Evolutionary conservation across 2,113 vertebrate genomes (phyloP).

Genomic region (Trematomus loennbergii): DNA sequence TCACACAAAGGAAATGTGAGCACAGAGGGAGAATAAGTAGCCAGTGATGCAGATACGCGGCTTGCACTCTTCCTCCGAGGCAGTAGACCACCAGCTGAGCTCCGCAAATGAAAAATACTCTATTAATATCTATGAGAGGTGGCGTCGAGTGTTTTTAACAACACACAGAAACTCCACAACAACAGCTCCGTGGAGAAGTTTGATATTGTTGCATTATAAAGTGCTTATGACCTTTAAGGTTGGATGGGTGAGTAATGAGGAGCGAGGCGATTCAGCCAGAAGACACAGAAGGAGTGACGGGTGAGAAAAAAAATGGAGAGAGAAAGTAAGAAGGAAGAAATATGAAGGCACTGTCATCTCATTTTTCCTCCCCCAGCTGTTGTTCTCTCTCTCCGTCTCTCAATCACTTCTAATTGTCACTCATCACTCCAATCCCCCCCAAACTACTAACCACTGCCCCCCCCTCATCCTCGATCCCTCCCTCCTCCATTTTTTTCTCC

Average conservation of each 20-base stretch:
- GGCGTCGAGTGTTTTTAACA: slow-evolving; percentile 36
- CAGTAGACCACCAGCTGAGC: slow-evolving; percentile 73
- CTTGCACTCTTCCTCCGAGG: slow-evolving; percentile 66
- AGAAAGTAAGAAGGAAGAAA: slow-evolving; percentile 52
- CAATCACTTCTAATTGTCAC: slow-evolving; percentile 77
- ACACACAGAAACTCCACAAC: not conserved
- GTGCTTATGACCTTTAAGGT: slow-evolving; percentile 73
- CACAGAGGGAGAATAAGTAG: slow-evolving; percentile 42
- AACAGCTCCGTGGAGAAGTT: slow-evolving; percentile 38
- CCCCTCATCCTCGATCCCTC: slow-evolving; percentile 6
- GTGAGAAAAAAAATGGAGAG: slow-evolving; percentile 30
- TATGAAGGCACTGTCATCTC: slow-evolving; percentile 67
- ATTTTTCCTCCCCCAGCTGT: slow-evolving; percentile 77
- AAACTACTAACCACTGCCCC: slow-evolving; percentile 55
- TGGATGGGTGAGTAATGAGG: slow-evolving; percentile 73
- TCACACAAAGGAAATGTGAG: slow-evolving; percentile 31
- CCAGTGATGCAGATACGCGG: slow-evolving; percentile 58
- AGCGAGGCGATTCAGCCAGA: slow-evolving; percentile 39
- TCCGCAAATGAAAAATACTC: slow-evolving; percentile 59
- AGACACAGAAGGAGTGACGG: slow-evolving; percentile 62
- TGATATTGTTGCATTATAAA: slow-evolving; percentile 60
- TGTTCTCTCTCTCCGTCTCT: slow-evolving; percentile 65
- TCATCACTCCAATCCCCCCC: slow-evolving; percentile 62
- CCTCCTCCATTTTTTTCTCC: slow-evolving; percentile 63
- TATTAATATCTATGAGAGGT: slow-evolving; percentile 69